Evolutionary conservation across 2,888 invertebrate genomes (phyloP), one percentile per base, ranked within the genome.

Genomic region (Cheilosia grossa): DNA sequence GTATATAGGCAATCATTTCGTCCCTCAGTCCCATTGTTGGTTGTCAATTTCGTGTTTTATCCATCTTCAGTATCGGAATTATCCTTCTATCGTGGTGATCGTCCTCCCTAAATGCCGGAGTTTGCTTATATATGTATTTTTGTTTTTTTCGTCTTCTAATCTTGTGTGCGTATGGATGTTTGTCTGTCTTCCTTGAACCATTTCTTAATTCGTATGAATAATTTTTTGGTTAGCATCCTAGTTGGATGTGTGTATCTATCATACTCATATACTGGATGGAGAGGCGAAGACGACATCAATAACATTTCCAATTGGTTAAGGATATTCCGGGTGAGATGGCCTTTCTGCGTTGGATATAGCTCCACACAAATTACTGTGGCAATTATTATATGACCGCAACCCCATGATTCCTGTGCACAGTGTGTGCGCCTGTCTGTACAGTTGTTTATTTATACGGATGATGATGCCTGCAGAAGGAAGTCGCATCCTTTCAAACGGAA

Each of bases 41-140:
- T 85, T 85, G 85, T 85, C 85, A 85, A 85, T 85, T 85, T 85
- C 85, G 85, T 85, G 81, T 81, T 85, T 85, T 85, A 85, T 85
- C 85, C 85, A 56, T 85, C 83, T 75, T 85, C 67, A 81, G 77
- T 81, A 85, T 85, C 72, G 85, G 81, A 85, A 85, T 85, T 85
- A 85, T 85, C 85, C 85, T 85, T 81, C 42, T 59, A 42, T 53
- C 37, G 37, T 51, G 21, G 15, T 21, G 19, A 61, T 59, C 49
- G 56, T 49, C 74, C 47, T 61, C 69, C 56, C 54, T 77, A 72
- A 75, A 72, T 81, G 58, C 63, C 75, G 3, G 58, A 79, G 69
- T 64, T 75, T 69, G 75, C 63, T 64, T 17, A 44, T 63, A 54
- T 59, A 5, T 66, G 44, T 54, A 30, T 54, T 56, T 40, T 54